Percentiles rank a stretch among this genome's conserved stretches.
phyloP scores from a whole-genome alignment of 2,113 vertebrate genomes.

The Cheilinus undulatus region DNA sequence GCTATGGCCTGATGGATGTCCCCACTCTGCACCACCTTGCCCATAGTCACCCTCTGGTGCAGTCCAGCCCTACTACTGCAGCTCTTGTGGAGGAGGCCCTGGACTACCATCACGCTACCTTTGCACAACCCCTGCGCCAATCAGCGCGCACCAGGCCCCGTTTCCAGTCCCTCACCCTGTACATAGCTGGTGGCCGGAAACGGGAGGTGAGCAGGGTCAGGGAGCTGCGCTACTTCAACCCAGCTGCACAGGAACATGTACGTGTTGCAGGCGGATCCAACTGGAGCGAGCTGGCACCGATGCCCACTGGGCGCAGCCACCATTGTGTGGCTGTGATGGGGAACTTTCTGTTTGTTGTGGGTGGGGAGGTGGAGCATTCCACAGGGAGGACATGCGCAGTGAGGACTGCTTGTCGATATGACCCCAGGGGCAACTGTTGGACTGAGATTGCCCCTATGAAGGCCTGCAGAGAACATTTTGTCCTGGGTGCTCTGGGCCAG shows the following conservation, averaged over 20 bases:
- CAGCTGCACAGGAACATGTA: slow-evolving; percentile 88
- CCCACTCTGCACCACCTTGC: slow-evolving; percentile 89
- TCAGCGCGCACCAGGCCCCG: slow-evolving; percentile 91
- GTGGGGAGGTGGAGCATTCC: slow-evolving; percentile 93
- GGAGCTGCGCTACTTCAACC: slow-evolving; percentile 95
- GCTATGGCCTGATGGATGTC: slow-evolving; percentile 95
- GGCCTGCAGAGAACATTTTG: slow-evolving; percentile 96
- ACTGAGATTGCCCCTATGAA: slow-evolving; percentile 96
- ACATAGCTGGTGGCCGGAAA: slow-evolving; percentile 93
- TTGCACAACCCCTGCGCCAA: slow-evolving; percentile 93
- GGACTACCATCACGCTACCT: slow-evolving; percentile 92
- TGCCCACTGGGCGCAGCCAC: slow-evolving; percentile 94
- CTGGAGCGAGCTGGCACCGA: slow-evolving; percentile 94
- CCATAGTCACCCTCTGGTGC: slow-evolving; percentile 88
- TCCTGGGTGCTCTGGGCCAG: slow-evolving; percentile 91
- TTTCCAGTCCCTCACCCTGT: slow-evolving; percentile 94
- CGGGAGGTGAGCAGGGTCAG: slow-evolving; percentile 92
- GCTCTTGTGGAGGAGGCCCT: slow-evolving; percentile 92
- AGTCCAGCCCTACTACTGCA: slow-evolving; percentile 88
- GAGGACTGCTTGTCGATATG: slow-evolving; percentile 92
- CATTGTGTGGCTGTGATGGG: slow-evolving; percentile 97
- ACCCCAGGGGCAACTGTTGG: slow-evolving; percentile 93
- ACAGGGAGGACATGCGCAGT: slow-evolving; percentile 92
- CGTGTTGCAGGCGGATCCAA: slow-evolving; percentile 89
- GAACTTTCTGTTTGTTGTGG: slow-evolving; percentile 95